Conservation (phyloP, 1,140 invertebrate species). For the Pseudomyrmex flavicornis region DNA sequence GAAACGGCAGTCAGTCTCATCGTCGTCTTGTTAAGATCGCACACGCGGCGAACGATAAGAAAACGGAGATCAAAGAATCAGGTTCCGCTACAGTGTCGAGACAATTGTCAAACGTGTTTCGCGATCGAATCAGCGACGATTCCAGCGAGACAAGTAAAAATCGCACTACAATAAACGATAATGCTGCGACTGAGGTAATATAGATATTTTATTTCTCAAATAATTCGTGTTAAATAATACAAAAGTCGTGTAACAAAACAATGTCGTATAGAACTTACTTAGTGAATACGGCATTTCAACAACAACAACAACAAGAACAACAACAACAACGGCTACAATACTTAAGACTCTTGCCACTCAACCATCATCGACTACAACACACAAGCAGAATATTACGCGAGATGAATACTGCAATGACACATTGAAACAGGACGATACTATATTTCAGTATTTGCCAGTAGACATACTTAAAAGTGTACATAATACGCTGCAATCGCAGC, state of each 20-base stretch:
- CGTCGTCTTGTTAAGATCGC: not conserved
- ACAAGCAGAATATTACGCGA: not conserved
- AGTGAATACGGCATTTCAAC: too few species aligned
- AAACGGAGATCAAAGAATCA: constrained; percentile 1
- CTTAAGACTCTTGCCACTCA: not conserved
- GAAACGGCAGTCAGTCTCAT: constrained; percentile 8
- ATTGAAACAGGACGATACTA: not conserved
- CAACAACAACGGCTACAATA: constrained; percentile 18
- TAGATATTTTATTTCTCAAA: too few species aligned
- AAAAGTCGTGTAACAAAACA: too few species aligned
- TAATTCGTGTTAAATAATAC: too few species aligned
- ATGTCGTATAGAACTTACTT: too few species aligned
- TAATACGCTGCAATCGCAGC: constrained; percentile 77
- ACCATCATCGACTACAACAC: not conserved
- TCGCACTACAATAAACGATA: not conserved
- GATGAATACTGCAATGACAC: constrained; percentile 27
- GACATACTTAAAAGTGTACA: constrained; percentile 81
- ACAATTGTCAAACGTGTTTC: not conserved
- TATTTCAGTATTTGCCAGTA: constrained; percentile 79
- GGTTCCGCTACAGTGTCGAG: constrained; percentile 8
- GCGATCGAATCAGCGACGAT: constrained; percentile 7
- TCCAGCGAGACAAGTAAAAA: not conserved
- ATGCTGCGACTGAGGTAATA: constrained; percentile 10
- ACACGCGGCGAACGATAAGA: not conserved
- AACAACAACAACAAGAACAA: not conserved